Evolutionary conservation across 2,113 vertebrate species (phyloP).

Genomic region (Nanorana parkeri): DNA sequence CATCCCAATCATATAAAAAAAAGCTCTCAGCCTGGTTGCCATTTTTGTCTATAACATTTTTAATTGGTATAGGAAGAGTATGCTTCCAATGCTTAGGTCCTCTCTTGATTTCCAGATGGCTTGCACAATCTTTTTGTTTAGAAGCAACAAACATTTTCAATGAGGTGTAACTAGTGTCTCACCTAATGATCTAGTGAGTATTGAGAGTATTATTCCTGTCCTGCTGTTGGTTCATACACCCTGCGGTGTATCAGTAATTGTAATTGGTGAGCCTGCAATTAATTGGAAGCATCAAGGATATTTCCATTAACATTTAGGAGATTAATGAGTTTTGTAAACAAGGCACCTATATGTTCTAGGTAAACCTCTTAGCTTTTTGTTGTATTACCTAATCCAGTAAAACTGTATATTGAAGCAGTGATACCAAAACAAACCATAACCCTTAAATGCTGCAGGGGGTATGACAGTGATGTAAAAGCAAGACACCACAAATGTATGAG

Average conservation of each 20-base stretch:
- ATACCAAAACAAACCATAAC: conserved; percentile 49
- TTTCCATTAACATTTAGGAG: conserved; percentile 24
- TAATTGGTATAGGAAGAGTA: too few species aligned
- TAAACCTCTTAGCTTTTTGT: conserved; percentile 36
- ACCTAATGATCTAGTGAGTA: too few species aligned
- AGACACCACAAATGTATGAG: not conserved
- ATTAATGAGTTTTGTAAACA: conserved; percentile 39
- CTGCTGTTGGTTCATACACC: not conserved
- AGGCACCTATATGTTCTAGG: conserved; percentile 16
- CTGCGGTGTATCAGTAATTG: not conserved
- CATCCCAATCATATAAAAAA: too few species aligned
- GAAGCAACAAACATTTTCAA: too few species aligned
- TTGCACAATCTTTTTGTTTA: too few species aligned
- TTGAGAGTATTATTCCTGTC: not conserved
- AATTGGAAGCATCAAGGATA: conserved; percentile 8
- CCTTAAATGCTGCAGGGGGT: conserved; percentile 2
- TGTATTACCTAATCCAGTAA: conserved; percentile 6
- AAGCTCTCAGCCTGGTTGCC: too few species aligned
- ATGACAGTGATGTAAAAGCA: not conserved
- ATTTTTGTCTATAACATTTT: too few species aligned
- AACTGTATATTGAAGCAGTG: conserved; percentile 8
- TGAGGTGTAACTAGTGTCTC: too few species aligned
- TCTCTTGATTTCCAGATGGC: too few species aligned
- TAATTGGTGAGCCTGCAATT: conserved; percentile 16
- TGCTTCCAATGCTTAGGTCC: too few species aligned